Evolutionary conservation across 2,888 invertebrate species (phyloP).

Genomic region (Gymnosoma rotundatum): DNA sequence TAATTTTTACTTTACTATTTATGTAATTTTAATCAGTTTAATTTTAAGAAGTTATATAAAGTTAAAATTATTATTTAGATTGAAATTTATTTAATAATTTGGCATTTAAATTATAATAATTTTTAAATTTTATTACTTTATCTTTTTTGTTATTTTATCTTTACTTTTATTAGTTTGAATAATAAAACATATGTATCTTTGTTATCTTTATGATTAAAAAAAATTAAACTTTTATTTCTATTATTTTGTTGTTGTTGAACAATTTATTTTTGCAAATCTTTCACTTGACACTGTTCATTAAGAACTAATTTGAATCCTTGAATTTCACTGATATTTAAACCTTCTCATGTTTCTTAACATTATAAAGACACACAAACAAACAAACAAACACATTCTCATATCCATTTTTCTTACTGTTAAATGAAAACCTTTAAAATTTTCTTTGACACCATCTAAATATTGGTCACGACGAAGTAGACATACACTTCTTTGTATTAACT

Average conservation of each 20-base stretch:
- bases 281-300: conserved; percentile 54
- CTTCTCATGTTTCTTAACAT: conserved; percentile 18
- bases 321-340: conserved; percentile 60
- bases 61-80: no score
- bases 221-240: background rate
- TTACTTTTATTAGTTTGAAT: no score
- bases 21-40: no score
- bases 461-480: background rate
- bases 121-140: no score
- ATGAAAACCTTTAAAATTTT: conserved; percentile 16
- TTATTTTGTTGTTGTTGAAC: background rate
- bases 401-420: background rate
- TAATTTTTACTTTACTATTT: background rate
- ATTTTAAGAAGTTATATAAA: no score
- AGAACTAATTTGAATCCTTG: conserved; percentile 58
- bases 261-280: conserved; percentile 31
- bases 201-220: background rate
- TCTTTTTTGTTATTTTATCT: no score
- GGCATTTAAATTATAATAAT: no score
- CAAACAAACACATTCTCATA: background rate
- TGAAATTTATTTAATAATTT: no score
- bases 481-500: background rate
- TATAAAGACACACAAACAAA: background rate
- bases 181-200: no score
- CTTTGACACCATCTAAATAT: conserved; percentile 51